phyloP scores from a whole-genome alignment of 2,113 vertebrate species.

The Aspidoscelis tigris region DNA sequence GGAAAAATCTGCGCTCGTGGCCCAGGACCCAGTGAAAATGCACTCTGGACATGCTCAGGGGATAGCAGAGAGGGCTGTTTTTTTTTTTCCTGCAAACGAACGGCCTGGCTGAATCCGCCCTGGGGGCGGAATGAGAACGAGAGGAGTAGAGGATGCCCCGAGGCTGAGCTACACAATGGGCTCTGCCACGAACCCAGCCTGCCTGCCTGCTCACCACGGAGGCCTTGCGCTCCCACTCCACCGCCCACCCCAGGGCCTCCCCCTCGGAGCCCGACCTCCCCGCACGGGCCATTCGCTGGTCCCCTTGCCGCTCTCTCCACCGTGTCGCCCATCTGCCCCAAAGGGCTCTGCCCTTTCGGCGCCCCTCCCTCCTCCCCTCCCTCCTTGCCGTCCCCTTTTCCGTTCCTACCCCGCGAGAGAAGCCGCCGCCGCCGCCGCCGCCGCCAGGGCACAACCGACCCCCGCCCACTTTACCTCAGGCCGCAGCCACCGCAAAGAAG shows the following conservation, averaged over 20 bases:
- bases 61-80: no score
- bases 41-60: not conserved
- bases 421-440: conserved; percentile 44
- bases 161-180: not conserved
- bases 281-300: not conserved
- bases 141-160: not conserved
- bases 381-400: not conserved
- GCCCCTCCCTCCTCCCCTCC: not conserved
- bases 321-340: not conserved
- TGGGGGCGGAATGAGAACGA: no score
- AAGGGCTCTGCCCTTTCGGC: not conserved
- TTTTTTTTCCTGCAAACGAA: no score
- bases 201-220: not conserved
- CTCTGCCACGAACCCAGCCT: not conserved
- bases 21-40: not conserved
- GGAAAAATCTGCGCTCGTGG: no score
- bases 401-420: conserved; percentile 6
- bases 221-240: not conserved
- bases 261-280: not conserved
- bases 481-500: conserved; percentile 54
- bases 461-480: conserved; percentile 33
- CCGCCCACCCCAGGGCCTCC: no score
- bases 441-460: conserved; percentile 34
- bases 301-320: not conserved
- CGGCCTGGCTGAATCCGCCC: not conserved